Percentiles rank a stretch among this genome's conserved stretches.
Evolutionary conservation across 1,140 invertebrate genomes (phyloP).

Genomic region (Telenomus remus): DNA sequence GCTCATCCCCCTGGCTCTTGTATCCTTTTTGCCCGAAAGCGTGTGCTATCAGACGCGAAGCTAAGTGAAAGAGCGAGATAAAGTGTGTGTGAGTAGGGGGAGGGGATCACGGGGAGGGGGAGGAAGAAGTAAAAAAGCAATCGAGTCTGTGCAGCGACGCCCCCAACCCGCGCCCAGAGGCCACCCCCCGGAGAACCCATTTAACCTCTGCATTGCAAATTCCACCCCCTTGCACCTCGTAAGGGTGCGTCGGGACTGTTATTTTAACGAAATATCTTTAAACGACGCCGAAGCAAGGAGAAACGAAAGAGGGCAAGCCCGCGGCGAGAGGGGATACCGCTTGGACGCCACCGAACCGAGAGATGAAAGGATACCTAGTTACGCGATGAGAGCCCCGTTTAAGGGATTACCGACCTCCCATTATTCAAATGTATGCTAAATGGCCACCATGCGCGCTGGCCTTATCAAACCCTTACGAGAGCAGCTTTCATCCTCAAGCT

Average conservation of each 20-base stretch:
- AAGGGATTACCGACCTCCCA: slow-evolving; percentile 75
- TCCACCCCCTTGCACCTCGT: slow-evolving; percentile 71
- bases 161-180: slow-evolving; percentile 42
- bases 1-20: slow-evolving; percentile 45
- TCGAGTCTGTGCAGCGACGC: slow-evolving; percentile 70
- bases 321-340: slow-evolving; percentile 26
- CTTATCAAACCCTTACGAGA: slow-evolving; percentile 72
- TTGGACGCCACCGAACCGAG: slow-evolving; percentile 62
- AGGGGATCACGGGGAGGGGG: slow-evolving; percentile 19
- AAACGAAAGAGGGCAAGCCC: slow-evolving; percentile 42
- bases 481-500: not conserved
- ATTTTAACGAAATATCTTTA: slow-evolving; percentile 77
- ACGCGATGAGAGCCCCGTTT: slow-evolving; percentile 74
- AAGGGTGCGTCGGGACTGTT: slow-evolving; percentile 68
- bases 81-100: slow-evolving; percentile 8
- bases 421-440: slow-evolving; percentile 77
- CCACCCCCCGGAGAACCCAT: slow-evolving; percentile 65
- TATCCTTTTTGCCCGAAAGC: slow-evolving; percentile 49
- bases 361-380: slow-evolving; percentile 77
- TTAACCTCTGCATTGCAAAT: slow-evolving; percentile 77
- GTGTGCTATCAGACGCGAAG: slow-evolving; percentile 42
- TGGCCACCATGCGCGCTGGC: slow-evolving; percentile 73
- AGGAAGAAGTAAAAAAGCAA: slow-evolving; percentile 73
- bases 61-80: slow-evolving; percentile 33
- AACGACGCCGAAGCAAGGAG: slow-evolving; percentile 64